A percentile compares a stretch with the other conserved stretches of the same genome.
Evolutionary conservation across 35 echinoderm and acorn worm genomes (phyloP).

Genomic region (Amphiura filiformis): DNA sequence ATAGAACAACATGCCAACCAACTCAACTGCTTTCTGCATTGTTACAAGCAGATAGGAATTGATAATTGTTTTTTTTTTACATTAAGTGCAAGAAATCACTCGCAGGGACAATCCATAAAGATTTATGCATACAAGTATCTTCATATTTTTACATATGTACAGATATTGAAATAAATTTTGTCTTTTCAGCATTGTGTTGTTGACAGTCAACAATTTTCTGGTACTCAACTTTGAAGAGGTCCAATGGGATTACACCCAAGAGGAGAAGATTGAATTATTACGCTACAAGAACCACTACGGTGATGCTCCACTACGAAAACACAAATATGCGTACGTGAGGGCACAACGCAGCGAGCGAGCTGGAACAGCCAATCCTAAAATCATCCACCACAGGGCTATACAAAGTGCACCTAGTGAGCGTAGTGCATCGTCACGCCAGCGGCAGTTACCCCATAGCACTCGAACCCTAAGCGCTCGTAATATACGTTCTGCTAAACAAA

Average conservation of each 20-base stretch:
- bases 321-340: conserved; percentile 73
- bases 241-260: conserved; percentile 79
- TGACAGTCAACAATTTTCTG: conserved; percentile 89
- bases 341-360: conserved; percentile 82
- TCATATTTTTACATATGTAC: no score
- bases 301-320: conserved; percentile 80
- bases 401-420: neutral
- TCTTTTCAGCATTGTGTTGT: conserved; percentile 61
- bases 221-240: conserved; percentile 95
- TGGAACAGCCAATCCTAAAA: conserved; percentile 78
- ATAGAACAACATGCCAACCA: no score
- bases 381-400: conserved; percentile 47
- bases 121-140: no score
- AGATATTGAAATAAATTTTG: no score
- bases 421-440: neutral
- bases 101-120: no score
- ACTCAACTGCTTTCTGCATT: no score
- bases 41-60: no score
- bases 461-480: conserved; percentile 54
- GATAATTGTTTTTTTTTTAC: no score
- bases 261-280: conserved; percentile 88
- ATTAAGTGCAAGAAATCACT: no score
- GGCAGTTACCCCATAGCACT: conserved; percentile 71
- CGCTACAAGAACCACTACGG: conserved; percentile 83
- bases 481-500: conserved; percentile 47